Conservation (phyloP, 2,888 invertebrate species). For the Spialia ferax region DNA sequence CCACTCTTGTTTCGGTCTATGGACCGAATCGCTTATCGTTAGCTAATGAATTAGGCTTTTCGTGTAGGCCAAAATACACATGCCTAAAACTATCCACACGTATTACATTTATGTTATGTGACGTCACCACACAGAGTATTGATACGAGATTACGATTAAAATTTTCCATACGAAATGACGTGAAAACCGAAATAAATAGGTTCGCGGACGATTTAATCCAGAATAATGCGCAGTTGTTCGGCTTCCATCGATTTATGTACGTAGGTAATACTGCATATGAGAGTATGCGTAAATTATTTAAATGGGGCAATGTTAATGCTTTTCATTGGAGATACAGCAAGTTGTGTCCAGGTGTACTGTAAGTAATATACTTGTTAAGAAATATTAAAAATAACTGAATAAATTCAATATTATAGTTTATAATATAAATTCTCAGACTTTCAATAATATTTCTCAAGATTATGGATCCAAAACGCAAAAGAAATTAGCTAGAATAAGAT, state of each 20-base stretch:
- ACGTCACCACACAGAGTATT: constrained; percentile 17
- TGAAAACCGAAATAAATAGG: constrained; percentile 48
- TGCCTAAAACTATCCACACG: too few relatives aligned
- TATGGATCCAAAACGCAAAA: too few relatives aligned
- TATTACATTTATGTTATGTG: background rate
- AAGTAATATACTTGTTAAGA: background rate
- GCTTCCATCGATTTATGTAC: constrained; percentile 38
- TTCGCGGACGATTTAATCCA: constrained; percentile 48
- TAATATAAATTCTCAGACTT: too few relatives aligned
- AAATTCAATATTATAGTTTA: too few relatives aligned
- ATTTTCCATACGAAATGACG: constrained; percentile 43
- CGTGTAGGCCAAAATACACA: background rate
- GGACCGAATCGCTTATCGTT: too few relatives aligned
- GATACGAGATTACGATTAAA: constrained; percentile 27
- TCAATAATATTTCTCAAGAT: too few relatives aligned
- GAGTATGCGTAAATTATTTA: constrained; percentile 33
- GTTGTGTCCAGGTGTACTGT: background rate
- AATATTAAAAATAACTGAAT: background rate
- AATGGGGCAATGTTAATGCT: constrained; percentile 4
- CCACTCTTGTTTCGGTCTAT: too few relatives aligned
- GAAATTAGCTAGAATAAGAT: too few relatives aligned
- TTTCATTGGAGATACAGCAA: background rate
- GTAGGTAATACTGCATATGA: constrained; percentile 29
- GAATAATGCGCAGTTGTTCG: constrained; percentile 45
- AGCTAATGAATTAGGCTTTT: too few relatives aligned